Conservation (phyloP, 1,140 invertebrate genomes). For the Steinernema feltiae region DNA sequence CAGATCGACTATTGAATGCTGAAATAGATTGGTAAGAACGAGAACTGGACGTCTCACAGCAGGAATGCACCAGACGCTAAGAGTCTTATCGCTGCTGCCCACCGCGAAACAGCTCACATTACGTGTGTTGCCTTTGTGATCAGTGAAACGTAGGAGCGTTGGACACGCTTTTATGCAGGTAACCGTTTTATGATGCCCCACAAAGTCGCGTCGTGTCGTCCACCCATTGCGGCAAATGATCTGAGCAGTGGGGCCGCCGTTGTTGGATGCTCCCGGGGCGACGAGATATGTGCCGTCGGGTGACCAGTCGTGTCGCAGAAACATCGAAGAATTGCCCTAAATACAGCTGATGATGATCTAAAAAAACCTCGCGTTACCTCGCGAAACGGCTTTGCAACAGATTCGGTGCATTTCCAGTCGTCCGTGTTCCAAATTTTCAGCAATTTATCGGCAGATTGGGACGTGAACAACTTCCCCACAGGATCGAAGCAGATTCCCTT, state of each 20-base stretch:
- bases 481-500: slow-evolving; percentile 96
- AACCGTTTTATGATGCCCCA: slow-evolving; percentile 78
- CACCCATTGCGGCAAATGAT: slow-evolving; percentile 84
- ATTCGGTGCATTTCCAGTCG: slow-evolving; percentile 80
- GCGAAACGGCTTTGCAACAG: slow-evolving; percentile 82
- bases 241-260: slow-evolving; percentile 84
- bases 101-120: slow-evolving; percentile 19
- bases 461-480: slow-evolving; percentile 87
- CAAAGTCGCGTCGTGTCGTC: slow-evolving; percentile 88
- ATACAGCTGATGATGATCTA: neutral
- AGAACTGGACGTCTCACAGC: slow-evolving; percentile 75
- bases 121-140: neutral
- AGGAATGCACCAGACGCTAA: slow-evolving; percentile 25
- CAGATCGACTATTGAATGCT: slow-evolving; percentile 68
- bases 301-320: slow-evolving; percentile 86
- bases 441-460: slow-evolving; percentile 84
- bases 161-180: slow-evolving; percentile 23
- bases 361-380: slow-evolving; percentile 65
- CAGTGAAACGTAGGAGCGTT: neutral
- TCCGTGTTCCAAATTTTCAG: slow-evolving; percentile 85
- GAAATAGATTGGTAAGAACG: slow-evolving; percentile 85
- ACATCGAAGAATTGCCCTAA: slow-evolving; percentile 80
- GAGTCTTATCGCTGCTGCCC: slow-evolving; percentile 20
- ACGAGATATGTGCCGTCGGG: slow-evolving; percentile 92
- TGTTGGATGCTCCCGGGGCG: slow-evolving; percentile 95